These are phyloP conservation scores for Botia almorhae DNA, from an alignment of 2,797 vertebrate genomes.

Conservation along the genomic window DNA sequence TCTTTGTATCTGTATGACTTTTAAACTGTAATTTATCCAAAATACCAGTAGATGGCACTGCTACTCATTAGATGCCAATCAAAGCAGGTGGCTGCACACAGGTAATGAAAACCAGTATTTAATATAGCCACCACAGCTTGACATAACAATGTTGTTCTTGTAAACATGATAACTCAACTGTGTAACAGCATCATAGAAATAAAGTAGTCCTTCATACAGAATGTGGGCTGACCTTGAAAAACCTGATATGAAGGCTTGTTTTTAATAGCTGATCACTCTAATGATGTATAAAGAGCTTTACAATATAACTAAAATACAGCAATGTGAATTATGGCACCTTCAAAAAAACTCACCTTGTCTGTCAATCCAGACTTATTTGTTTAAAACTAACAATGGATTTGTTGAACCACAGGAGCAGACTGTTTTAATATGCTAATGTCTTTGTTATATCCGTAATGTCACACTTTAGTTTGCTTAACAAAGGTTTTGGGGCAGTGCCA, in stretches of 20 bases:
- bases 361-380: not conserved
- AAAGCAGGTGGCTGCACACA: not conserved
- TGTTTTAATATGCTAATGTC: slow-evolving; percentile 14
- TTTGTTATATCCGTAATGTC: slow-evolving; percentile 22
- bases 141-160: not conserved
- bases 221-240: not conserved
- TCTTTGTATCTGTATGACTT: not conserved
- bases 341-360: not conserved
- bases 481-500: slow-evolving; percentile 15
- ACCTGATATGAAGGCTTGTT: not conserved
- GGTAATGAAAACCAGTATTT: not conserved
- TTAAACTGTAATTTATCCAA: not conserved
- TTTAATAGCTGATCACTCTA: not conserved
- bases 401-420: not conserved
- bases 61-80: slow-evolving; percentile 20
- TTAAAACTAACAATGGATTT: slow-evolving; percentile 26
- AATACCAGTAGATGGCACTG: slow-evolving; percentile 51
- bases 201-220: not conserved
- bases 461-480: slow-evolving; percentile 12
- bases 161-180: not conserved
- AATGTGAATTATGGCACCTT: not conserved
- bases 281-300: not conserved
- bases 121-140: not conserved
- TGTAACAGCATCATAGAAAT: slow-evolving; percentile 8
- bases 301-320: not conserved